Conservation (phyloP, 2,888 invertebrate genomes). For the Synergus japonicus region DNA sequence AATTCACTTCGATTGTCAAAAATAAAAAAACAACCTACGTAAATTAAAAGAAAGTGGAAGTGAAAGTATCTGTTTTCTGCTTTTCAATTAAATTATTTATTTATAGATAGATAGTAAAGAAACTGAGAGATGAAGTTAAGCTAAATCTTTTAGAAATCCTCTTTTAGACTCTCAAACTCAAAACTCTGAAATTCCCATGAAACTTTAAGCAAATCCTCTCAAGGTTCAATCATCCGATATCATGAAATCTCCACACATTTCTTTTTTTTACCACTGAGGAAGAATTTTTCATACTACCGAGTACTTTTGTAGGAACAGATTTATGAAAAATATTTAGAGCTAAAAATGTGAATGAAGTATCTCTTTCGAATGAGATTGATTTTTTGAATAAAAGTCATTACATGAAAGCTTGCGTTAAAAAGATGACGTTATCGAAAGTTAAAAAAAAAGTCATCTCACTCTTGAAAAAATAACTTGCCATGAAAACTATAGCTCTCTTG, state of each 20-base stretch:
- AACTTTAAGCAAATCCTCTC: slow-evolving; percentile 13
- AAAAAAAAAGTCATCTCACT: neutral
- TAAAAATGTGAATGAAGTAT: neutral
- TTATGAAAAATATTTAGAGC: neutral
- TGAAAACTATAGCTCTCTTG: neutral
- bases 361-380: neutral
- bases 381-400: neutral
- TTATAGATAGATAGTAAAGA: slow-evolving; percentile 14
- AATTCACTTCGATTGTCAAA: too few species aligned
- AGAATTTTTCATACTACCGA: neutral
- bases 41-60: too few species aligned
- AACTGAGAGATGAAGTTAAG: neutral
- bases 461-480: neutral
- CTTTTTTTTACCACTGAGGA: neutral
- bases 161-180: slow-evolving; percentile 16
- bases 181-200: slow-evolving; percentile 15
- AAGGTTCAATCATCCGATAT: slow-evolving; percentile 22
- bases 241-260: neutral
- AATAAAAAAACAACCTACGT: too few species aligned
- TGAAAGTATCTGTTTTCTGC: neutral
- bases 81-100: neutral
- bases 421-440: neutral
- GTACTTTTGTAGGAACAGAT: neutral
- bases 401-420: neutral
- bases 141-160: slow-evolving; percentile 38